Evolutionary conservation across 2,888 invertebrate species (phyloP), one percentile per base, ranked within the genome.

Genomic region (Embidobia sp.): DNA sequence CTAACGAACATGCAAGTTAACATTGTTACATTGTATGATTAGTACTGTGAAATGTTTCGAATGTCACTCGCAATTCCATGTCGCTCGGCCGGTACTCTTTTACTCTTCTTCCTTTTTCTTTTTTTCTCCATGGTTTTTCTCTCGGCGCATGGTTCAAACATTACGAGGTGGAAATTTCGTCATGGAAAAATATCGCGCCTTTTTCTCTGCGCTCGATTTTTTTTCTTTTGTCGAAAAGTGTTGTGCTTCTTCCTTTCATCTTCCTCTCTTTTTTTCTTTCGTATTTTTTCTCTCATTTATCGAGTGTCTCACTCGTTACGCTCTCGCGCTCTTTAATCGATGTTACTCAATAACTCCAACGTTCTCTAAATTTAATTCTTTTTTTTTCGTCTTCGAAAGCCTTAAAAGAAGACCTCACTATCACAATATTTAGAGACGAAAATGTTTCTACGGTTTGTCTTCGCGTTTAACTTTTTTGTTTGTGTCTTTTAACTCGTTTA

Each of bases 1-100:
- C 76, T 81, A 80, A 78, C 74, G 74, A 79, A 79, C 81, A 82
- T 81, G 81, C 82, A 80, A 64, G 80, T 79, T 80, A 81, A 79
- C 67, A 79, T 69, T 75, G 77, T 81, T 80, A 75, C 69, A 78
- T 63, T 40, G 74, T 81, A 78, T 79, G 66, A 78, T 79, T 80
- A 80, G 78, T 78, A 79, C 74, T 78, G 77, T 80, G 79, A 78
- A 63, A 79, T 51, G 59, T 79, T 77, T 80, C 74, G 57, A 80
- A 80, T 63, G 61, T 74, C 55, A 63, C 69, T 78, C 70, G 69
- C 77, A 79, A 79, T 55, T 74, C 75, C 72, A 67, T 74, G 63
- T 67, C 73, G 51, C 66, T 78, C 35, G 29, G 44, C 31, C 46
- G 13, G 48, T 48, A 11, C 19, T 16, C 27, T 61, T 61, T 51